phyloP scores from a whole-genome alignment of 2,113 vertebrate genomes.

The Anguilla rostrata region DNA sequence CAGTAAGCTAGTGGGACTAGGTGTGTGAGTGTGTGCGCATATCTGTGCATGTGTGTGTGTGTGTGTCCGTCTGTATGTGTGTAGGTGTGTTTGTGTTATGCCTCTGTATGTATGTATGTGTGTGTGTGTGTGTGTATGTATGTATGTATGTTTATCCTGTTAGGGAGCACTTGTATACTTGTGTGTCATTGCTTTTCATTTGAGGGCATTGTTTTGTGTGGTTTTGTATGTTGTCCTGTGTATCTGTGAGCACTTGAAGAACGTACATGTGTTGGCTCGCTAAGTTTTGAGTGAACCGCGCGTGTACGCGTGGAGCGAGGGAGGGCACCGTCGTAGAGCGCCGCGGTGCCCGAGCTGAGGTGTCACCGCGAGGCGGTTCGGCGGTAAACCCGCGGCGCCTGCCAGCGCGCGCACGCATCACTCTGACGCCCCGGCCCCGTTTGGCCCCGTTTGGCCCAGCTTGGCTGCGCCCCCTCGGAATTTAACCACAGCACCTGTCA shows the following conservation, averaged over 20 bases:
- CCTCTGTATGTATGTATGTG: background rate
- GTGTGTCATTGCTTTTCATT: too few relatives aligned
- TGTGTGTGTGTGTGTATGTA: slow-evolving; percentile 28
- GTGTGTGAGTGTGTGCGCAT: slow-evolving; percentile 19
- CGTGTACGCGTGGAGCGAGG: too few relatives aligned
- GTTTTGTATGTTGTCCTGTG: too few relatives aligned
- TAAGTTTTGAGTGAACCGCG: too few relatives aligned
- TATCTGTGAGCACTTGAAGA: too few relatives aligned
- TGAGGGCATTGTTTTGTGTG: too few relatives aligned
- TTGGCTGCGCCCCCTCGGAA: slow-evolving; percentile 69
- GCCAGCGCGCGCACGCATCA: slow-evolving; percentile 46
- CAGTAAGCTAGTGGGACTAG: too few relatives aligned
- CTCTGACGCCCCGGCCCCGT: slow-evolving; percentile 43
- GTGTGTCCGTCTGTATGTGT: slow-evolving; percentile 13
- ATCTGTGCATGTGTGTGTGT: slow-evolving; percentile 7
- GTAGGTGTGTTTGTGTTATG: slow-evolving; percentile 12
- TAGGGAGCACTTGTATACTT: too few relatives aligned
- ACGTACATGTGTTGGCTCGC: too few relatives aligned
- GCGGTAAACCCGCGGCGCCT: slow-evolving; percentile 62
- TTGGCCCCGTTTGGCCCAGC: slow-evolving; percentile 47
- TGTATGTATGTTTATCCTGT: slow-evolving; percentile 16
- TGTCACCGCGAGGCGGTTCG: slow-evolving; percentile 60
- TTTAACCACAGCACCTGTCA: slow-evolving; percentile 54
- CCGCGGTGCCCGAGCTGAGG: slow-evolving; percentile 37
- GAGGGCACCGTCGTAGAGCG: too few relatives aligned